Conservation (phyloP, 2,888 invertebrate species). For the Cephalotes varians region DNA sequence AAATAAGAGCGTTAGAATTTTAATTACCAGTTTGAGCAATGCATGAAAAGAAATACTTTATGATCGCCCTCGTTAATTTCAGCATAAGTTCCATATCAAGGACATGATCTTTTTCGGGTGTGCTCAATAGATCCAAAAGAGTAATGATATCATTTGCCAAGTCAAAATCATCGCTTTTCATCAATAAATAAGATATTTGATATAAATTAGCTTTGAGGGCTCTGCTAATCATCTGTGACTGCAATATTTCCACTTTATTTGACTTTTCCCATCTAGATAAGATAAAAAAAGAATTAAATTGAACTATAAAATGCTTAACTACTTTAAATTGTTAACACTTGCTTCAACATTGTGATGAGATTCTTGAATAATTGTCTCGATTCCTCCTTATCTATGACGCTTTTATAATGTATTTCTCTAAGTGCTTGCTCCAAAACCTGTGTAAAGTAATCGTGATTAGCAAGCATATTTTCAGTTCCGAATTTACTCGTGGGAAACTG, state of each 20-base stretch:
- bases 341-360: slow-evolving; percentile 85
- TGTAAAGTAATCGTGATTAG: slow-evolving; percentile 79
- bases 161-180: slow-evolving; percentile 82
- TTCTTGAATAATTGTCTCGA: slow-evolving; percentile 86
- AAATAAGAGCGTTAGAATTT: neutral
- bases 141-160: slow-evolving; percentile 88
- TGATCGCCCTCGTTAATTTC: slow-evolving; percentile 90
- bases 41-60: slow-evolving; percentile 92
- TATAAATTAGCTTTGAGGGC: slow-evolving; percentile 86
- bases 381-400: slow-evolving; percentile 77
- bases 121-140: slow-evolving; percentile 89
- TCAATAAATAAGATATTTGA: slow-evolving; percentile 85
- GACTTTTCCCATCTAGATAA: slow-evolving; percentile 89
- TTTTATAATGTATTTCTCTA: slow-evolving; percentile 80
- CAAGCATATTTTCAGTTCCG: slow-evolving; percentile 79
- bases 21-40: slow-evolving; percentile 89
- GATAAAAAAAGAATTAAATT: slow-evolving; percentile 24
- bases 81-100: slow-evolving; percentile 89
- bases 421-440: slow-evolving; percentile 83
- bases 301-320: neutral
- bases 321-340: slow-evolving; percentile 26
- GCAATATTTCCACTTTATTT: slow-evolving; percentile 83
- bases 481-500: slow-evolving; percentile 78
- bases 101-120: slow-evolving; percentile 88
- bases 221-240: slow-evolving; percentile 85